phyloP scores from a whole-genome alignment of 2,888 invertebrate genomes.

The Oscheius onirici region DNA sequence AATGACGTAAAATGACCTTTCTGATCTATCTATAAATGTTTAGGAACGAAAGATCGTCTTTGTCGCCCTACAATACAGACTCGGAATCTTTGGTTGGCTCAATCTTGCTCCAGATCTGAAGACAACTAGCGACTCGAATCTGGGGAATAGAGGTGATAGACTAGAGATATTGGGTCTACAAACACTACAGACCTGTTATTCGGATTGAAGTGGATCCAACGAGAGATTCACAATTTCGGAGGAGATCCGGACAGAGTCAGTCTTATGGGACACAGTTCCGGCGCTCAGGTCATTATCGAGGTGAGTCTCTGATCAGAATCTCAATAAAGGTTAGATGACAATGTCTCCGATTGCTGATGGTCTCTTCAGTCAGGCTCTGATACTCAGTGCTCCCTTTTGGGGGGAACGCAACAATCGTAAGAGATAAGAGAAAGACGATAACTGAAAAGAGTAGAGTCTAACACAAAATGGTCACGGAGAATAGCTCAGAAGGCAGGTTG shows the following conservation, averaged over 20 bases:
- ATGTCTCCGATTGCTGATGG: neutral
- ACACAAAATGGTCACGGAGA: slow-evolving; percentile 12
- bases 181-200: slow-evolving; percentile 28
- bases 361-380: neutral
- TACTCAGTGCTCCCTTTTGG: neutral
- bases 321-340: too few relatives aligned
- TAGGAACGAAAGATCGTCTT: slow-evolving; percentile 36
- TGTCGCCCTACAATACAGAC: slow-evolving; percentile 33
- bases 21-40: neutral
- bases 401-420: neutral
- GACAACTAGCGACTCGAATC: slow-evolving; percentile 24
- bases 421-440: neutral
- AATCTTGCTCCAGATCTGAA: slow-evolving; percentile 35
- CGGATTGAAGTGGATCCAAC: slow-evolving; percentile 26
- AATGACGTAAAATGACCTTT: neutral
- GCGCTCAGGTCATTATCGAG: neutral
- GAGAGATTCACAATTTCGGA: slow-evolving; percentile 29
- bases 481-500: neutral
- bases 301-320: too few relatives aligned
- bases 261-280: slow-evolving; percentile 31
- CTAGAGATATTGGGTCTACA: too few relatives aligned
- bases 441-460: neutral
- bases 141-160: slow-evolving; percentile 25
- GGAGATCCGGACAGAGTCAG: slow-evolving; percentile 29
- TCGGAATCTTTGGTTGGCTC: slow-evolving; percentile 32